Conservation (phyloP, 2,113 vertebrate species). For the Piprites chloris region DNA sequence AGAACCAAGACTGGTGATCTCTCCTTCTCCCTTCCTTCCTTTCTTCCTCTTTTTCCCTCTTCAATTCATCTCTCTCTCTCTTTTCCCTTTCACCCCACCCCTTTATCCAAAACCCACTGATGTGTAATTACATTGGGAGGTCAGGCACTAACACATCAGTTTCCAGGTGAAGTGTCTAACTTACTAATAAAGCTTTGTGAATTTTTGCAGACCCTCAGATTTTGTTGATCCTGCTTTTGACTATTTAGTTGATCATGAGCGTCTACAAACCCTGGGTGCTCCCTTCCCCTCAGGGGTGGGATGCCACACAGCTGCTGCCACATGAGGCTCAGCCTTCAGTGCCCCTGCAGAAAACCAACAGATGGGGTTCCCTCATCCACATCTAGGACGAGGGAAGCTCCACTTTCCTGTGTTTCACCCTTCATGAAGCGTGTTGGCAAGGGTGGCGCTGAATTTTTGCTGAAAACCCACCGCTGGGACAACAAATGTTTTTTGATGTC, state of each 20-base stretch:
- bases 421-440: accelerated
- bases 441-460: not conserved
- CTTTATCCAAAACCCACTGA: accelerated
- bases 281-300: not conserved
- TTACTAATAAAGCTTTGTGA: not conserved
- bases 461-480: not conserved
- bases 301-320: accelerated
- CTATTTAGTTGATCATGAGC: accelerated
- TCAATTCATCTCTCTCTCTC: not conserved
- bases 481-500: not conserved
- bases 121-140: accelerated
- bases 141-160: not conserved
- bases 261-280: not conserved
- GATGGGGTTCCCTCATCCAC: not conserved
- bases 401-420: not conserved
- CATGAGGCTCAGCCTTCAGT: accelerated
- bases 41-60: not conserved
- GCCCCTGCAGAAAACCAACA: accelerated
- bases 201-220: not conserved
- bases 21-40: not conserved
- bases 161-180: no score
- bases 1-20: not conserved
- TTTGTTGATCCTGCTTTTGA: not conserved
- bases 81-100: not conserved
- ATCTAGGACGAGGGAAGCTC: accelerated